Evolutionary conservation across 2,797 vertebrate species (phyloP).

Genomic region (Schizopygopsis malacanthus): DNA sequence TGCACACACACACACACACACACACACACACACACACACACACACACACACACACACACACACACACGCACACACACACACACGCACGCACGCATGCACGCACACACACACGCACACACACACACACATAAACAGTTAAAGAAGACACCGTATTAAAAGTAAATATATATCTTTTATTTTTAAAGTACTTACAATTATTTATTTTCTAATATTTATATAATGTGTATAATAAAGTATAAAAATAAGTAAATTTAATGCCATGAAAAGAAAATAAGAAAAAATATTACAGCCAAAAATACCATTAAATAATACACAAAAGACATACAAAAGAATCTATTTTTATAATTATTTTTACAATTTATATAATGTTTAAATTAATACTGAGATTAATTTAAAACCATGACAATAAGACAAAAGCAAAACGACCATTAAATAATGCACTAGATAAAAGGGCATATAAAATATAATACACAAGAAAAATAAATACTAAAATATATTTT

Average conservation of each 20-base stretch:
- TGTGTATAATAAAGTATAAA: neutral
- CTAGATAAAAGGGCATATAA: neutral
- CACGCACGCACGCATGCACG: rapidly evolving
- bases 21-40: neutral
- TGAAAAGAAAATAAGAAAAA: neutral
- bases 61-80: too few relatives aligned
- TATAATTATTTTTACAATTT: neutral
- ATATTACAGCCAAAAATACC: neutral
- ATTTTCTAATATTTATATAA: neutral
- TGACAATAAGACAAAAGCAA: neutral
- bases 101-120: too few relatives aligned
- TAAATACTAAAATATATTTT: neutral
- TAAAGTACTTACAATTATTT: neutral
- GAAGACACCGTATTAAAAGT: neutral
- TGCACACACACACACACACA: too few relatives aligned
- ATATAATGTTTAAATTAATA: neutral
- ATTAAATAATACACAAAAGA: neutral
- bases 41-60: too few relatives aligned
- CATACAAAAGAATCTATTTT: neutral
- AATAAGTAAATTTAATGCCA: neutral
- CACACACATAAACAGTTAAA: neutral
- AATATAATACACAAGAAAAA: neutral
- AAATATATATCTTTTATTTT: neutral
- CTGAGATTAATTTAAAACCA: neutral
- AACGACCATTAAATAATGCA: neutral